A percentile compares a stretch with the other conserved stretches of the same genome.
Evolutionary conservation across 2,113 vertebrate genomes (phyloP).

Genomic region (Caranx melampygus): DNA sequence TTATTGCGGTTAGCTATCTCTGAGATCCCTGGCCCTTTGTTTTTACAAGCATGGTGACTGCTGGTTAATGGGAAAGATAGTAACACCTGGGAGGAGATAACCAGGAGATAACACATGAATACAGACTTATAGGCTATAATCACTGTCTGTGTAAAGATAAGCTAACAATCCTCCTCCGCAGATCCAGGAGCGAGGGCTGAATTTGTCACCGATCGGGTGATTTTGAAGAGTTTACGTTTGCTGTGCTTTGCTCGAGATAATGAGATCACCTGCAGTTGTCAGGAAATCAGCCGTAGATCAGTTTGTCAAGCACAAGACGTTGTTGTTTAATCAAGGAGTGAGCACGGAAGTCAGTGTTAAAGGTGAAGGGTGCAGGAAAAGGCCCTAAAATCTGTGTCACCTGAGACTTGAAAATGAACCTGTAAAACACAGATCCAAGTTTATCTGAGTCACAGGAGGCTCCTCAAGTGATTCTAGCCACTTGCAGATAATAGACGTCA

Average conservation of each 20-base stretch:
- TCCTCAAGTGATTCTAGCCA: too few relatives aligned
- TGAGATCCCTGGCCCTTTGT: conserved; percentile 12
- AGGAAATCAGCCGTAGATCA: conserved; percentile 5
- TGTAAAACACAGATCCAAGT: not conserved
- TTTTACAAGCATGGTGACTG: not conserved
- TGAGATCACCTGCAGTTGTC: conserved; percentile 16
- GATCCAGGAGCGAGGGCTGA: not conserved
- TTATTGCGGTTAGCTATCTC: conserved; percentile 13
- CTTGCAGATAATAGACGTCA: too few relatives aligned
- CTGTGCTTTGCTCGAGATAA: not conserved
- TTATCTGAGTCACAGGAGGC: not conserved
- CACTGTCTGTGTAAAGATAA: not conserved
- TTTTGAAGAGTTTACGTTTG: not conserved
- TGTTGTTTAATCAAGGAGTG: not conserved
- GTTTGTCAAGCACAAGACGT: not conserved
- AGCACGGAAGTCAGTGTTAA: not conserved
- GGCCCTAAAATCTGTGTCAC: not conserved
- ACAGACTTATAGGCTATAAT: not conserved
- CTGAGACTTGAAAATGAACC: not conserved
- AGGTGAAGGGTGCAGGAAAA: not conserved
- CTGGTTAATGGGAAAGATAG: conserved; percentile 13
- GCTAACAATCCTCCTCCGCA: not conserved
- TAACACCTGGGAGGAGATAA: not conserved
- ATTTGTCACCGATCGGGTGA: not conserved
- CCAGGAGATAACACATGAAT: not conserved